Evolutionary conservation across 2,888 invertebrate genomes (phyloP).

Genomic region (Thecocarcelia acutangulata): DNA sequence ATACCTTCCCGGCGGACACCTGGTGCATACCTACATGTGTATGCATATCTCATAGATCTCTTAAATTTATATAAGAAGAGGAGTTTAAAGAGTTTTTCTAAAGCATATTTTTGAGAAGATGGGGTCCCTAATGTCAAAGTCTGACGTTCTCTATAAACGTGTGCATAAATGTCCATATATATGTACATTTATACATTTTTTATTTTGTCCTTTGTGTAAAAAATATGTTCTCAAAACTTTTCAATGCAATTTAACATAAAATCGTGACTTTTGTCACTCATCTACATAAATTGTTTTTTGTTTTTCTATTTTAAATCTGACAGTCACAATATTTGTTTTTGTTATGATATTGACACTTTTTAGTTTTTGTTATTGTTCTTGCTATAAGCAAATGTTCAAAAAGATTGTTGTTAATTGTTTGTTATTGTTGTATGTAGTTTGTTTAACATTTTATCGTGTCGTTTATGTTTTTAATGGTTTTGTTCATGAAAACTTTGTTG

Average conservation of each 20-base stretch:
- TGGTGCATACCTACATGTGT: too few species aligned
- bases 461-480: constrained; percentile 48
- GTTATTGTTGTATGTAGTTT: constrained; percentile 10
- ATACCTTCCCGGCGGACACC: too few species aligned
- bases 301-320: constrained; percentile 16
- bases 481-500: constrained; percentile 45
- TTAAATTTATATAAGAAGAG: too few species aligned
- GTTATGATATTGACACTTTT: constrained; percentile 49
- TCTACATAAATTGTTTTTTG: constrained; percentile 29
- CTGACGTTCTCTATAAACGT: too few species aligned
- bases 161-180: too few species aligned
- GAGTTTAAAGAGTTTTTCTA: too few species aligned
- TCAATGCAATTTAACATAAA: constrained; percentile 31
- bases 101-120: too few species aligned
- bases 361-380: constrained; percentile 9
- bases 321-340: constrained; percentile 43
- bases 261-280: constrained; percentile 58
- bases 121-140: too few species aligned
- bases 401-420: constrained; percentile 30
- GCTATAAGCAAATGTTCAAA: not conserved
- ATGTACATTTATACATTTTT: not conserved
- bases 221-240: not conserved
- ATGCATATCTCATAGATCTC: too few species aligned
- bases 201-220: constrained; percentile 9
- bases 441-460: constrained; percentile 41